Percentiles rank a stretch among this genome's conserved stretches.
phyloP scores from a whole-genome alignment of 2,888 invertebrate genomes.

The Pristionchus arcanus region DNA sequence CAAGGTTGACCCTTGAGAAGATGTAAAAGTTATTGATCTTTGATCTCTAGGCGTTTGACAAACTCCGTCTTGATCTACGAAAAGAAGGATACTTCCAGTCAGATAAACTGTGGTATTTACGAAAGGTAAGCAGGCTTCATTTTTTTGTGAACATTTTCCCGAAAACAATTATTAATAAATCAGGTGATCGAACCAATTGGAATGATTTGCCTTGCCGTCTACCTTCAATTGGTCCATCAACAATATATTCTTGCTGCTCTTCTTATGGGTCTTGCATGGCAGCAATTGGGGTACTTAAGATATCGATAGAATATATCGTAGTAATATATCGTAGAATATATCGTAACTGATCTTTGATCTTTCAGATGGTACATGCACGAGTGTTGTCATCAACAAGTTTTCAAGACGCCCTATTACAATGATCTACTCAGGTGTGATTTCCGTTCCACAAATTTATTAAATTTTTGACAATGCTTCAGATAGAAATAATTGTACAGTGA shows the following conservation, averaged over 20 bases:
- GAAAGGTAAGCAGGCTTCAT: slow-evolving; percentile 62
- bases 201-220: slow-evolving; percentile 70
- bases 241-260: slow-evolving; percentile 74
- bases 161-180: not conserved
- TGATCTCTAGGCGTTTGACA: slow-evolving; percentile 67
- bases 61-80: slow-evolving; percentile 68
- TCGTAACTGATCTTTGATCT: not conserved
- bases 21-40: not conserved
- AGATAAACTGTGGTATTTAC: slow-evolving; percentile 68
- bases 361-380: slow-evolving; percentile 71
- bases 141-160: not conserved
- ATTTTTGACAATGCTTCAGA: not conserved
- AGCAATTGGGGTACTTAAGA: slow-evolving; percentile 70
- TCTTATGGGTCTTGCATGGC: slow-evolving; percentile 78
- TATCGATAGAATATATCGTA: not conserved
- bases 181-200: slow-evolving; percentile 68
- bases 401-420: slow-evolving; percentile 70
- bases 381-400: slow-evolving; percentile 77
- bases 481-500: not conserved
- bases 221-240: slow-evolving; percentile 68
- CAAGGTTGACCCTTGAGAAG: slow-evolving; percentile 48
- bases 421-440: slow-evolving; percentile 62
- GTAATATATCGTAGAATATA: not conserved
- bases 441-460: not conserved
- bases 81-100: slow-evolving; percentile 71